Base-by-base conservation (phyloP, 1,140 invertebrate genomes). In the Lysiphlebus fabarum region DNA sequence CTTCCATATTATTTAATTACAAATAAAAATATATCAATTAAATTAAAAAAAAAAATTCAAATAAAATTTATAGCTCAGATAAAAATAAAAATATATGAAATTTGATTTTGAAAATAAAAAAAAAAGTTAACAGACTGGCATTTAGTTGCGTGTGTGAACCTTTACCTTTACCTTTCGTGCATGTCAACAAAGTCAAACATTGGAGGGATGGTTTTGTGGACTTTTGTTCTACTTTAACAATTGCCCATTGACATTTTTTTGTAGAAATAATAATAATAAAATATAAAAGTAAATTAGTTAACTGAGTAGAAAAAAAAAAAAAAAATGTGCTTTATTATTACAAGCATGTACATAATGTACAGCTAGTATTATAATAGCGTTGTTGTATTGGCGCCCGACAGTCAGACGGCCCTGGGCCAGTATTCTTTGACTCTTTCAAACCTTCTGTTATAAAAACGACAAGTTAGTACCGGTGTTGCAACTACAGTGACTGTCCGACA, bases 401-500 rank as follows among this genome's bases (percentile, higher is more conserved):
- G 67, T 67, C 68, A 68, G 63, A 58, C 69, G 65, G 56, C 62
- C 60, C 63, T 70, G 68, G 7, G 61, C 61, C 67, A 61, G 53
- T 59, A 64, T 67, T 59, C 55, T 66, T 64, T 62, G 63, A 69
- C 62, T 67, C 53, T 55, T 42, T 53, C 40, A 54, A 44, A 37
- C 53, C 53, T 37, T 33, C 40, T 40, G 61, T 34, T 53, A 56
- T 56, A 36, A 62, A 55, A 44, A 43, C 44, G 47, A 43, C 44
- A 57, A 42, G 56, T 37, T 63, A 70, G 70, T 73, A 62, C 56
- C 61, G 63, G 65, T 69, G 68, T 72, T 61, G 66, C 67, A 66
- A 61, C 71, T 66, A 62, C 62, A 55, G 33, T 47, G 56, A 62
- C 40, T 49, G 57, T 62, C 58, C 60, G 59, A 63, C 58, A 65